phyloP scores from a whole-genome alignment of 1,140 invertebrate species.

The Anagrus nilaparvatae region DNA sequence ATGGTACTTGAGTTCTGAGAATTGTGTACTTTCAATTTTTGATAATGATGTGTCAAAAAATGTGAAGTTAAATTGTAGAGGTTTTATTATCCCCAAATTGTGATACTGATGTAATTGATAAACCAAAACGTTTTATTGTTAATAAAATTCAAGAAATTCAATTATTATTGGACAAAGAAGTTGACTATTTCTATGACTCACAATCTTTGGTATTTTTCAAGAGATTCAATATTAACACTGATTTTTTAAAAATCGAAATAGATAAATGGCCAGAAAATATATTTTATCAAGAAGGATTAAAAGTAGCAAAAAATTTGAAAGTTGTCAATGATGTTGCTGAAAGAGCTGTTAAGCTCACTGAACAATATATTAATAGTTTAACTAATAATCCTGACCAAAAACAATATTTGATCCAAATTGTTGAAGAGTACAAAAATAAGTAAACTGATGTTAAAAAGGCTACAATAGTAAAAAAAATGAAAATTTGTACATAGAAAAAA shows the following conservation, averaged over 20 bases:
- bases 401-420: too few species aligned
- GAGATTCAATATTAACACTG: constrained; percentile 10
- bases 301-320: too few species aligned
- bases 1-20: constrained; percentile 13
- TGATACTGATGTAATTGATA: neutral
- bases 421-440: too few species aligned
- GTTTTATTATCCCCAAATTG: constrained; percentile 5
- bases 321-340: too few species aligned
- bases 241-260: constrained; percentile 11
- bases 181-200: constrained; percentile 12
- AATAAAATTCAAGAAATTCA: constrained; percentile 8
- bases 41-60: constrained; percentile 3
- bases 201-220: constrained; percentile 8
- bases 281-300: too few species aligned
- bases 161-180: constrained; percentile 7
- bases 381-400: too few species aligned
- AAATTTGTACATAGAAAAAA: too few species aligned
- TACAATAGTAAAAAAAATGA: too few species aligned
- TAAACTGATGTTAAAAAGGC: too few species aligned
- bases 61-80: constrained; percentile 9
- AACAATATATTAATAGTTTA: too few species aligned
- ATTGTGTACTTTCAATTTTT: constrained; percentile 12
- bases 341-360: too few species aligned
- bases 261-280: constrained; percentile 2
- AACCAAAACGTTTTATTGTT: constrained; percentile 4